Evolutionary conservation across 2,113 vertebrate species (phyloP), one percentile per base, ranked within the genome.

Genomic region (Campylomormyrus tamandua): DNA sequence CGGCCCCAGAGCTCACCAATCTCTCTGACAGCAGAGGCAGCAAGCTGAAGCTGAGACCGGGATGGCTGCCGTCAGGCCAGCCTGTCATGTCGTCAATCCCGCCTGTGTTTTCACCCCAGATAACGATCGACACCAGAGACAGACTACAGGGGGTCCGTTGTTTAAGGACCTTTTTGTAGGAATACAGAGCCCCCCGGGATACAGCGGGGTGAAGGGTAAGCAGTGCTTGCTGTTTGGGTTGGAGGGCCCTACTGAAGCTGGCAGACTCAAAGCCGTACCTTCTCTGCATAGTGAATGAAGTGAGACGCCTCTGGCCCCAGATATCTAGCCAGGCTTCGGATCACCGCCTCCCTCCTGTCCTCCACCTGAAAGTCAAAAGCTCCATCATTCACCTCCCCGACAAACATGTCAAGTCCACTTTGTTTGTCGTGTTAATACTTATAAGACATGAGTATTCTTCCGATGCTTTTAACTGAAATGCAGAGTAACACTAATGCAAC

Each of bases 281-380:
- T 96, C 88, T 96, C 95, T 83, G 93, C 90, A 53, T 95, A 96
- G 92, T 95, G 94, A 91, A 96, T 93, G 91, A 93, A 95, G 74
- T 85, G 87, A 45, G 92, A 91, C 0, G 95, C 95, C 92, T 96
- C 93, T 2, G 92, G 93, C 27, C 95, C 95, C 0, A 96, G 91
- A 89, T 95, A 96, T 91, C 88, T 93, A 89, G 93, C 93, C 93
- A 96, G 91, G 90, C 93, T 95, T 58, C 89, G 91, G 74, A 96
- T 15, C 53, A 96, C 95, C 19, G 93, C 94, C 35, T 92, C 88
- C 89, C 92, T 92, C 89, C 94, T 94, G 87, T 94, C 93, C 27
- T n/a, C 91, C 80, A 19, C 48, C 95, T 95, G 92, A 9, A 92
- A 53, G 52, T 13, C 42, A 52, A 39, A 48, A 49, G 70, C 10